Evolutionary conservation across 2,113 vertebrate species (phyloP).

Genomic region (Oenanthe oenanthe): DNA sequence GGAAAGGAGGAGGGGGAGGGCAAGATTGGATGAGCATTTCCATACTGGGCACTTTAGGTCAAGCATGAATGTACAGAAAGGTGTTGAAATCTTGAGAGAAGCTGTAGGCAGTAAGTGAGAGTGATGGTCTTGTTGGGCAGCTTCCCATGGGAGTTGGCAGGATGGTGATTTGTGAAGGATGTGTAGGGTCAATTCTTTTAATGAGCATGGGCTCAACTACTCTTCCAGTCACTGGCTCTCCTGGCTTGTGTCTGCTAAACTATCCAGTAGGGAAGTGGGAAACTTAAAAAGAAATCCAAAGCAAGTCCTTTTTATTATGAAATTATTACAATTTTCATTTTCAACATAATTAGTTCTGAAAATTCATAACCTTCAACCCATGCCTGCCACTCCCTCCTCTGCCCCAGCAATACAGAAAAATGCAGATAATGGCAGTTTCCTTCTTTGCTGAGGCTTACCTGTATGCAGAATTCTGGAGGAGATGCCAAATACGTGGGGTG

Average conservation of each 20-base stretch:
- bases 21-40: background rate
- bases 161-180: background rate
- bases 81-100: conserved; percentile 42
- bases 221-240: background rate
- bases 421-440: background rate
- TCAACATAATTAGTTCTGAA: background rate
- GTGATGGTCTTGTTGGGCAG: conserved; percentile 20
- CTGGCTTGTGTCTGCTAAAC: background rate
- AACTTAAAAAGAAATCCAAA: background rate
- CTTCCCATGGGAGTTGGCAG: background rate
- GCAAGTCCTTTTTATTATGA: background rate
- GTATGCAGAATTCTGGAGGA: background rate
- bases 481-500: background rate
- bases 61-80: background rate
- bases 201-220: background rate
- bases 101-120: conserved; percentile 23
- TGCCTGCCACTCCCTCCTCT: background rate
- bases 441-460: background rate
- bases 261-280: background rate
- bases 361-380: background rate
- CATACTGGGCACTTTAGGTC: background rate
- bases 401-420: background rate
- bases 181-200: background rate
- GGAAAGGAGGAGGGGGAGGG: background rate
- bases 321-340: background rate